Evolutionary conservation across 2,888 invertebrate genomes (phyloP).

Genomic region (Brachycybe producta): DNA sequence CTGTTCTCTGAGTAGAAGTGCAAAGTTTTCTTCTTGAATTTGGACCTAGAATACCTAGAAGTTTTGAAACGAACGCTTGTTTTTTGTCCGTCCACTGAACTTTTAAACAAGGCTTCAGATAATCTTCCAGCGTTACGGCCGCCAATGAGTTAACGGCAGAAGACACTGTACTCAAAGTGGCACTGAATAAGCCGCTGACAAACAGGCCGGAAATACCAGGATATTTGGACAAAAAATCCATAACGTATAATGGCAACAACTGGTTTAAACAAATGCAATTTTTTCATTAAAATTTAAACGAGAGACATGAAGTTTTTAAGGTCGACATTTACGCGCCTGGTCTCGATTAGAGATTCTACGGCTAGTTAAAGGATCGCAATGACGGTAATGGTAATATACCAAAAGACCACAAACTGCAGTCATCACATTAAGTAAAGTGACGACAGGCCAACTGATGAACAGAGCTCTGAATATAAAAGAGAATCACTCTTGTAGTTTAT

Average conservation of each 20-base stretch:
- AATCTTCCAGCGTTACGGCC: conserved; percentile 79
- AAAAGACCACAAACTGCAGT: conserved; percentile 64
- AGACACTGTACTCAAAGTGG: conserved; percentile 79
- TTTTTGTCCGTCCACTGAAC: conserved; percentile 23
- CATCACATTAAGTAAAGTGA: conserved; percentile 54
- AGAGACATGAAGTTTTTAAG: too few species aligned
- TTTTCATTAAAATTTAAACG: background rate
- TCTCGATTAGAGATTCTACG: conserved; percentile 51
- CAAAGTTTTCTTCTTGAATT: too few species aligned
- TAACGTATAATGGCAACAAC: conserved; percentile 65
- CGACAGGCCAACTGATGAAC: conserved; percentile 69
- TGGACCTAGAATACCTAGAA: conserved; percentile 30
- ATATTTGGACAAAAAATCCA: conserved; percentile 59
- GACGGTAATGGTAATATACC: conserved; percentile 66
- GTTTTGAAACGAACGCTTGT: conserved; percentile 30
- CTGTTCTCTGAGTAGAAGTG: too few species aligned
- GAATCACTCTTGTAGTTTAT: background rate
- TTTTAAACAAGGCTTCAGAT: conserved; percentile 43
- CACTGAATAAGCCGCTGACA: conserved; percentile 82
- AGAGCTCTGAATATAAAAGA: conserved; percentile 39
- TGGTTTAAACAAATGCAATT: conserved; percentile 49
- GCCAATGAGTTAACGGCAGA: conserved; percentile 81
- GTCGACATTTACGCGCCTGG: conserved; percentile 48
- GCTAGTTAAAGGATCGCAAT: conserved; percentile 62
- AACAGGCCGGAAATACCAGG: conserved; percentile 80